Evolutionary conservation across 37 sponge, comb jelly and placozoan genomes (phyloP), one percentile per base, ranked within the genome.

Genomic region (Beroe forskalii): DNA sequence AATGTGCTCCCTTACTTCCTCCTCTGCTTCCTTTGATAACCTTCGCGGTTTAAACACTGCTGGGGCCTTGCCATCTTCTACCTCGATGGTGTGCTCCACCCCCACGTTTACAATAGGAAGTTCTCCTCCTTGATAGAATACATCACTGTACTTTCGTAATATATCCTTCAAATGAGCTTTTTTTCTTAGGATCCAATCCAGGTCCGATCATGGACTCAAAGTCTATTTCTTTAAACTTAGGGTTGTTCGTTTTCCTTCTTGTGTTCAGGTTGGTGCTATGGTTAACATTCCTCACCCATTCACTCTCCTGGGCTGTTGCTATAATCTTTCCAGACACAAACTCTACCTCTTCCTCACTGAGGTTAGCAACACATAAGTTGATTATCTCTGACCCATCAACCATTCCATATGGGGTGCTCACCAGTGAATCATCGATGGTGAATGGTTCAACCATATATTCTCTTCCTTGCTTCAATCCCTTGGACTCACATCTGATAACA

Each of bases 91-190:
- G 66, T 64, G 66, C 25, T 64, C 25, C 25, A 64, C 66, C 17
- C 66, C 66, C 25, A 64, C 66, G 6, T 64, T 64, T 23, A 64
- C 66, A n/a, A 64, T 64, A n/a, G 66, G 66, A 22, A 64, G 66
- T 64, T 23, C 30, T 28, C 66, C 66, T 28, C 66, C 66, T 27
- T 23, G 25, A 23, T 64, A 27, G 30, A 64, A 64, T 6, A 64
- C 17, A 28, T 27, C 66, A 4, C 17, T 64, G 30, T 64, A 27
- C 17, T 22, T 64, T 64, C 30, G 3, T 28, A 64, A 23, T 22
- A 64, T 23, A 28, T 64, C 66, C 30, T 6, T 64, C 30, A 64
- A 22, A 6, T 64, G 66, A 23, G 25, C 17, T 23, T 64, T 64
- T n/a, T 23, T 64, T 64, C 30, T 64, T 64, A 8, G 31, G 30